phyloP scores from a whole-genome alignment of 23 tunicate species.

The Trididemnum clinides region DNA sequence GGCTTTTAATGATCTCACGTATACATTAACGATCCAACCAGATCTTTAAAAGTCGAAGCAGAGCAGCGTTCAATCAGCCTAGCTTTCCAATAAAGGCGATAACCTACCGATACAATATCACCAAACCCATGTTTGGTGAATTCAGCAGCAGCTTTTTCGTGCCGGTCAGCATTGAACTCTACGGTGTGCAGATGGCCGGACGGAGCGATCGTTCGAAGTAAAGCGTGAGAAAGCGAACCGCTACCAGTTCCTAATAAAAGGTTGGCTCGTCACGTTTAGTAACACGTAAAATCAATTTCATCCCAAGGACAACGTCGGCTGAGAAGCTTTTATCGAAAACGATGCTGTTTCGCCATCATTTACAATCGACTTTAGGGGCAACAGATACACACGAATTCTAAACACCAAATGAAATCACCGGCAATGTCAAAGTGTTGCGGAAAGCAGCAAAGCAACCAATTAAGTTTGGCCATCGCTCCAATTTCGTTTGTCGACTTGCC shows the following conservation, averaged over 20 bases:
- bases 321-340: no score
- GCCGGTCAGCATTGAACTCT: constrained; percentile 81
- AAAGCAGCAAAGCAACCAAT: no score
- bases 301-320: background rate
- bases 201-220: constrained; percentile 74
- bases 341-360: no score
- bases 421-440: no score
- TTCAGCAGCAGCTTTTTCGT: constrained; percentile 66
- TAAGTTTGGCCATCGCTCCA: no score
- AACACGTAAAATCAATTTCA: background rate
- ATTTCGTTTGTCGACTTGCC: no score
- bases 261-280: no score
- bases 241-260: constrained; percentile 85
- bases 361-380: no score
- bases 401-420: no score
- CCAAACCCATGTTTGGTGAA: constrained; percentile 75
- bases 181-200: constrained; percentile 90
- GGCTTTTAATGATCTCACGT: no score
- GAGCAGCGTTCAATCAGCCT: background rate
- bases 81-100: background rate
- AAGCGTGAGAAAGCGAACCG: constrained; percentile 96
- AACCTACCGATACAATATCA: constrained; percentile 67
- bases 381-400: no score
- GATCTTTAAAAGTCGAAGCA: background rate
- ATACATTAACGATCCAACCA: no score